Evolutionary conservation across 2,888 invertebrate species (phyloP).

Genomic region (Acrobasis suavella): DNA sequence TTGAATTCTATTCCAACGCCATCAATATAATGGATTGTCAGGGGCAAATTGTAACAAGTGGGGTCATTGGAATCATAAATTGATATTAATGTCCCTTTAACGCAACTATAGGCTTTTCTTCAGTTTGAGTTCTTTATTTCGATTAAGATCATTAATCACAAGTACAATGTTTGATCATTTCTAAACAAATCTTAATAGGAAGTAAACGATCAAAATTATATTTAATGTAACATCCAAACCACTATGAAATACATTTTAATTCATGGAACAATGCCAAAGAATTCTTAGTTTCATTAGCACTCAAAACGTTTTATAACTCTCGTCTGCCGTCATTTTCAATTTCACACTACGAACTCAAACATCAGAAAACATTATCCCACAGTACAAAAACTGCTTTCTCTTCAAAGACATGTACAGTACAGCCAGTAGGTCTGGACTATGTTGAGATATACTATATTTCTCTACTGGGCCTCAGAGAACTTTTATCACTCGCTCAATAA

Average conservation of each 20-base stretch:
- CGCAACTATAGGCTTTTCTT: not conserved
- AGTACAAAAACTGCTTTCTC: not conserved
- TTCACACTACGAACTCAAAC: not conserved
- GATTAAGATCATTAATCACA: not conserved
- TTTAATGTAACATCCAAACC: not conserved
- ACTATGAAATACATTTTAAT: slow-evolving; percentile 20
- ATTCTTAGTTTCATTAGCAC: slow-evolving; percentile 30
- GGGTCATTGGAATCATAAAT: not conserved
- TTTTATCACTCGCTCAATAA: too few species aligned
- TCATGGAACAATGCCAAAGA: slow-evolving; percentile 37
- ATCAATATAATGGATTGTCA: not conserved
- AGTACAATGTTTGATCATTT: not conserved
- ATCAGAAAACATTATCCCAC: not conserved
- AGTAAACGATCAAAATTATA: not conserved
- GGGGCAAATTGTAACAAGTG: slow-evolving; percentile 6
- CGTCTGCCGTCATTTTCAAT: slow-evolving; percentile 19
- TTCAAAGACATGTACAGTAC: too few species aligned
- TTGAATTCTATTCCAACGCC: slow-evolving; percentile 34
- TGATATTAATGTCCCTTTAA: not conserved
- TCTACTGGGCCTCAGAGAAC: too few species aligned
- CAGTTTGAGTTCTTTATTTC: not conserved
- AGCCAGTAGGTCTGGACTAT: too few species aligned
- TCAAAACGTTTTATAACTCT: slow-evolving; percentile 19
- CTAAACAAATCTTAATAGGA: not conserved
- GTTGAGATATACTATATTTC: not conserved